A percentile compares a stretch with the other conserved stretches of the same genome.
phyloP scores from a whole-genome alignment of 1,140 invertebrate species.

The Sarcophaga peregrina region DNA sequence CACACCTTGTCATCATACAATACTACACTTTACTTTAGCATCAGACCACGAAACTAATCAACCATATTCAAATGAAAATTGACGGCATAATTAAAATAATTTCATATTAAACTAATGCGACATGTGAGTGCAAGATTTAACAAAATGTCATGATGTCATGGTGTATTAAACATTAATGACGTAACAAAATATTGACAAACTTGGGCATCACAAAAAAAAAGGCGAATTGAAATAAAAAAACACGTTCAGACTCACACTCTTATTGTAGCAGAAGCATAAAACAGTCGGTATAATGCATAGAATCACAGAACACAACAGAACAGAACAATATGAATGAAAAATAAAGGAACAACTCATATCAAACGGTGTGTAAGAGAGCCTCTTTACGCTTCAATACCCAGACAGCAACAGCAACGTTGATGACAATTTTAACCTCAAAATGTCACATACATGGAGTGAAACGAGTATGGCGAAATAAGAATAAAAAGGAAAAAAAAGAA shows the following conservation, averaged over 20 bases:
- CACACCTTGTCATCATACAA: too few relatives aligned
- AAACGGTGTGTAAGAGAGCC: constrained; percentile 13
- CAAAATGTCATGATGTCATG: constrained; percentile 14
- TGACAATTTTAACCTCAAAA: constrained; percentile 3
- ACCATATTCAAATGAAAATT: background rate
- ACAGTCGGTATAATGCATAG: too few relatives aligned
- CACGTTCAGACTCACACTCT: background rate
- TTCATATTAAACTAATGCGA: constrained; percentile 11
- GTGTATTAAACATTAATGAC: constrained; percentile 10
- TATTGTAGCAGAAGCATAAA: too few relatives aligned
- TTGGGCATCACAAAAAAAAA: background rate
- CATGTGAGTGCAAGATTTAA: constrained; percentile 14
- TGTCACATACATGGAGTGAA: background rate
- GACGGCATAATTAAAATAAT: constrained; percentile 4
- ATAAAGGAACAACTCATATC: background rate
- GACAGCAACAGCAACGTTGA: background rate
- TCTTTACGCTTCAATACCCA: constrained; percentile 7
- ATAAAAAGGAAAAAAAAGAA: background rate
- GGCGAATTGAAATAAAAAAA: background rate
- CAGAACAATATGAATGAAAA: too few relatives aligned
- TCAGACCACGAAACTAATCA: background rate
- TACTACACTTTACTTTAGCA: too few relatives aligned
- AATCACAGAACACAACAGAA: background rate
- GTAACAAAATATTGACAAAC: constrained; percentile 3
- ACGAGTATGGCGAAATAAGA: background rate